Evolutionary conservation across 2,888 invertebrate genomes (phyloP).

Genomic region (Entomobrya proxima): DNA sequence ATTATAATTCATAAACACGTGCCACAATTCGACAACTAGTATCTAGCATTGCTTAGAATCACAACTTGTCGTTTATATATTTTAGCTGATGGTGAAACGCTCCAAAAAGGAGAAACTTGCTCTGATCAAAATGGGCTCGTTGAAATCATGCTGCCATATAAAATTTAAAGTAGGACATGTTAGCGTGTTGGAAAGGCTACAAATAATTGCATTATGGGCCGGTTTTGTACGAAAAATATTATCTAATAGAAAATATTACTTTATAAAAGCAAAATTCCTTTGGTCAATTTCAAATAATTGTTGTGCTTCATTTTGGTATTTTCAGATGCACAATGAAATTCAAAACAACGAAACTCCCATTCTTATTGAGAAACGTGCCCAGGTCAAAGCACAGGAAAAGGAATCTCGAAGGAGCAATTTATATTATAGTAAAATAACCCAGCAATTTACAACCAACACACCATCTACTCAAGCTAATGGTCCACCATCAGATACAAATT

Average conservation of each 20-base stretch:
- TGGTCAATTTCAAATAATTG: no score
- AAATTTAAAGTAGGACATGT: constrained; percentile 28
- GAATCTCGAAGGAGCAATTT: no score
- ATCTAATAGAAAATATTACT: not conserved
- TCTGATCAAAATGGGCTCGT: constrained; percentile 39
- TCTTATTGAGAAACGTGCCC: not conserved
- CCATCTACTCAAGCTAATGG: no score
- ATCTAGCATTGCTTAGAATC: not conserved
- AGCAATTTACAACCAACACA: no score
- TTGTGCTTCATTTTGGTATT: not conserved
- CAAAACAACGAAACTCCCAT: not conserved
- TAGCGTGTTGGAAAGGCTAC: not conserved
- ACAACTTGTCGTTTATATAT: not conserved
- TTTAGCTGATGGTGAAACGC: constrained; percentile 47
- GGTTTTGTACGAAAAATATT: constrained; percentile 42
- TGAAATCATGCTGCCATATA: constrained; percentile 48
- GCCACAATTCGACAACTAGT: not conserved
- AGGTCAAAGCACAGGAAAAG: not conserved
- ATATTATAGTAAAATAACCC: no score
- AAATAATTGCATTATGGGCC: constrained; percentile 43
- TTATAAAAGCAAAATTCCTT: not conserved
- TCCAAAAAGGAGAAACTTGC: constrained; percentile 48
- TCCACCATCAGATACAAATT: no score
- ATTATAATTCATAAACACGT: not conserved
- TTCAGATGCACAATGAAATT: constrained; percentile 52